Conservation (phyloP, 2,888 invertebrate genomes). For the Spisula solida region DNA sequence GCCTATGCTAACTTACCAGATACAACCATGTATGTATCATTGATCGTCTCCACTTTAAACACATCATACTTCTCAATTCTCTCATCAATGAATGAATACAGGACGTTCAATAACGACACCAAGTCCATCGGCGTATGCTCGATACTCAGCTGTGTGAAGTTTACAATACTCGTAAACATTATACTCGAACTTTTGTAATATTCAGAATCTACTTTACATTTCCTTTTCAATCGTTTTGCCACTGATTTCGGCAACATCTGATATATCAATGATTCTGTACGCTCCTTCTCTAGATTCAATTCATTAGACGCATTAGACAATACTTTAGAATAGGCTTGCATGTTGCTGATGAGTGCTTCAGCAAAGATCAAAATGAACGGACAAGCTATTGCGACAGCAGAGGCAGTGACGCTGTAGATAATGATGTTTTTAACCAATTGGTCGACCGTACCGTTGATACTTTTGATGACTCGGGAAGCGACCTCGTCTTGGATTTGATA, state of each 20-base stretch:
- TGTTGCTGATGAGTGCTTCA: conserved; percentile 66
- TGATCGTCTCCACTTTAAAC: conserved; percentile 81
- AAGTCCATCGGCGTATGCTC: conserved; percentile 72
- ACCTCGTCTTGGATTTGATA: conserved; percentile 91
- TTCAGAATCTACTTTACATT: conserved; percentile 71
- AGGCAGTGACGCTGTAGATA: conserved; percentile 53
- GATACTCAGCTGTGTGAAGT: conserved; percentile 67
- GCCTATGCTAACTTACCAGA: conserved; percentile 69
- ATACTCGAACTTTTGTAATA: conserved; percentile 76
- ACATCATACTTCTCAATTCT: conserved; percentile 73
- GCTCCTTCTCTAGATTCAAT: conserved; percentile 70
- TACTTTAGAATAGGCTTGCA: conserved; percentile 76
- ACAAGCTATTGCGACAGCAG: conserved; percentile 63
- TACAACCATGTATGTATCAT: conserved; percentile 79
- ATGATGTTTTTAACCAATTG: conserved; percentile 88
- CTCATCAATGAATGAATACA: conserved; percentile 76
- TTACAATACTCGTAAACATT: conserved; percentile 75
- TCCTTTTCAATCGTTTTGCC: conserved; percentile 71
- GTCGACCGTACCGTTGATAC: conserved; percentile 67
- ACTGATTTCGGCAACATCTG: conserved; percentile 77
- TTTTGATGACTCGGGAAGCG: conserved; percentile 63
- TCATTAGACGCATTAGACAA: conserved; percentile 76
- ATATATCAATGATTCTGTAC: conserved; percentile 74
- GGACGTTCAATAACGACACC: conserved; percentile 70
- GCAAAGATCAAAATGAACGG: conserved; percentile 66